Conservation (phyloP, 2,888 invertebrate species). For the Crepidodera aurea region DNA sequence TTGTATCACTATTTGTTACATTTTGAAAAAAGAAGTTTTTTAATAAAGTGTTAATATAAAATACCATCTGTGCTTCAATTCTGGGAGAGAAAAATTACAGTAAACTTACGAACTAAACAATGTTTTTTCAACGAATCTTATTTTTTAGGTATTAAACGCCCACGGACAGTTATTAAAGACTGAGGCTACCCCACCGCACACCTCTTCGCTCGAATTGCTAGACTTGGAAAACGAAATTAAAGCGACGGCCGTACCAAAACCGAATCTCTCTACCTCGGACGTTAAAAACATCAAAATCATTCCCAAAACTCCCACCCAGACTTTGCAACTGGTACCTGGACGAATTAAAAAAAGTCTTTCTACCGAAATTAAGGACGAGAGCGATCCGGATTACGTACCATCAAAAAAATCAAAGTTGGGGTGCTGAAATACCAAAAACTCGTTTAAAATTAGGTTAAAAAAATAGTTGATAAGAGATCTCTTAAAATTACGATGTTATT, state of each 20-base stretch:
- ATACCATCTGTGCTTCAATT: no score
- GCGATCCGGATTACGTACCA: constrained; percentile 50
- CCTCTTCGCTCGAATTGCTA: constrained; percentile 43
- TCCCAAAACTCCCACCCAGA: constrained; percentile 29
- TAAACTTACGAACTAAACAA: no score
- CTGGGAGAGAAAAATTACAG: no score
- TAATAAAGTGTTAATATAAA: no score
- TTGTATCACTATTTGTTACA: no score
- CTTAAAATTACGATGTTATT: neutral
- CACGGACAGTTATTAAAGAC: constrained; percentile 23
- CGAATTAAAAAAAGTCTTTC: constrained; percentile 24
- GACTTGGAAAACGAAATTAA: constrained; percentile 58
- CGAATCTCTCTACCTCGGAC: constrained; percentile 42
- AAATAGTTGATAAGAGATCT: neutral
- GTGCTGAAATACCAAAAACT: neutral
- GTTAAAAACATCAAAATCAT: constrained; percentile 38
- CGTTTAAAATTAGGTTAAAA: neutral
- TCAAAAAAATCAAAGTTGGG: constrained; percentile 47
- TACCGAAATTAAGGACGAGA: constrained; percentile 38
- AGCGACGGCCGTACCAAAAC: constrained; percentile 54
- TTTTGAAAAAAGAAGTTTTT: no score
- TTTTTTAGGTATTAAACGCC: constrained; percentile 26
- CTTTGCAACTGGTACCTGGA: constrained; percentile 6
- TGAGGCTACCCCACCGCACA: constrained; percentile 8
- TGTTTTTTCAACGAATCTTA: no score